Base-by-base conservation (phyloP, 2,888 invertebrate species). In the Apantesis nais region DNA sequence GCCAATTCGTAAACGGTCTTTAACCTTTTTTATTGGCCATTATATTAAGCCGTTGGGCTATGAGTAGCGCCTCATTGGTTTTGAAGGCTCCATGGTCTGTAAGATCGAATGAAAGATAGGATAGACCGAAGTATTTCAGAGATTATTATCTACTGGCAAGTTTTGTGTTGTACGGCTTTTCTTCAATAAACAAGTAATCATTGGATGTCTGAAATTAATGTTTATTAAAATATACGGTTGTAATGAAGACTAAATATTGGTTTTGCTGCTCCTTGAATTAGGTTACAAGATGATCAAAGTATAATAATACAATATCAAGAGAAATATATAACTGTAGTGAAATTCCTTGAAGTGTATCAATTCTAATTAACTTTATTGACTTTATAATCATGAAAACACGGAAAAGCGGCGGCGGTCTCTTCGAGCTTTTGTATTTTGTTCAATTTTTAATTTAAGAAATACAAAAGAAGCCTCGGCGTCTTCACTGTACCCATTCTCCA, bases 21-120 rank as follows among this genome's bases (percentile, higher is more conserved):
- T 71, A 75, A 74, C 77, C 75, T 81, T 81, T 78, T 80, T 80
- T 80, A 80, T 79, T 44, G 77, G 22, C 80, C 79, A 80, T 80
- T 80, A 77, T 80, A 77, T 80, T 77, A 81, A 80, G 79, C 79
- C 74, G 41, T 39, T 29, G 22, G 74, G 62, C 77, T 71, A 78
- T 75, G 73, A 75, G 67, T 14, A 68, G 69, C 77, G 79, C 74
- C 73, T 79, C 81, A 79, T 80, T 81, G 80, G 67, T 71, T 64
- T 66, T 66, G 58, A 72, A 77, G 69, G 63, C 34, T 66, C 77
- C 66, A 80, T 75, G 72, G 81, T 72, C 72, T 74, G 77, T 80
- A 74, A 74, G 75, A 74, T 81, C 31, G 44, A 63, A 67, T 73
- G 73, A 77, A 70, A 78, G 81, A 78, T 77, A 79, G 16, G 62